Evolutionary conservation across 2,797 vertebrate genomes (phyloP).

Genomic region (Cygnus olor): DNA sequence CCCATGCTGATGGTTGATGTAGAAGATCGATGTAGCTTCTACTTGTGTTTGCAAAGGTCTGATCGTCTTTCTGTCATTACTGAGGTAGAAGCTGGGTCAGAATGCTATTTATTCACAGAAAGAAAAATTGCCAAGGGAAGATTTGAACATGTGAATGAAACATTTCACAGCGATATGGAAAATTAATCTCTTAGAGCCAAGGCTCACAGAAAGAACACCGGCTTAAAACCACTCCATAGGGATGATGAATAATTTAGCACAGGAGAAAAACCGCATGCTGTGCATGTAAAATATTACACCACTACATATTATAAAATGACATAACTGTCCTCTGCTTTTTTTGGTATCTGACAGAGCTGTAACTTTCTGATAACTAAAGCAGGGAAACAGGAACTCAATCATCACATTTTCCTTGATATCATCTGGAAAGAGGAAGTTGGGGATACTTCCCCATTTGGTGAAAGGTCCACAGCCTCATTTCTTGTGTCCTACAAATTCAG

Average conservation of each 20-base stretch:
- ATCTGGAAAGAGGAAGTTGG: background rate
- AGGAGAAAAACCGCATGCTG: background rate
- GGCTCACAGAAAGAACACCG: background rate
- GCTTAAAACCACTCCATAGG: background rate
- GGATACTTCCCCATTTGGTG: background rate
- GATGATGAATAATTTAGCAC: background rate
- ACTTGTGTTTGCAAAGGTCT: background rate
- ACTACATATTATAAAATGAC: background rate
- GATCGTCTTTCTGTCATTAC: background rate
- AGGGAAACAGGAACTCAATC: background rate
- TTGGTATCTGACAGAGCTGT: background rate
- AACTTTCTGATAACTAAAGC: background rate
- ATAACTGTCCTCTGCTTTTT: background rate
- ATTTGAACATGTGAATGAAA: background rate
- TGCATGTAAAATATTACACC: background rate
- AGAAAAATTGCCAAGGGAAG: slow-evolving; percentile 4
- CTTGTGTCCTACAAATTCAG: background rate
- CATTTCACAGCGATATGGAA: background rate
- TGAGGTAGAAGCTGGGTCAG: background rate
- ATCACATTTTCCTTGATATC: background rate
- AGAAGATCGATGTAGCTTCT: background rate
- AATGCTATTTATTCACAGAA: background rate
- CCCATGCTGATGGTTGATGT: background rate
- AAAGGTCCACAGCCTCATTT: background rate
- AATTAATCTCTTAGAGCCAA: background rate